These are phyloP conservation scores for Drosophila orena DNA, from an alignment of 1,140 invertebrate genomes.

Conservation along the genomic window DNA sequence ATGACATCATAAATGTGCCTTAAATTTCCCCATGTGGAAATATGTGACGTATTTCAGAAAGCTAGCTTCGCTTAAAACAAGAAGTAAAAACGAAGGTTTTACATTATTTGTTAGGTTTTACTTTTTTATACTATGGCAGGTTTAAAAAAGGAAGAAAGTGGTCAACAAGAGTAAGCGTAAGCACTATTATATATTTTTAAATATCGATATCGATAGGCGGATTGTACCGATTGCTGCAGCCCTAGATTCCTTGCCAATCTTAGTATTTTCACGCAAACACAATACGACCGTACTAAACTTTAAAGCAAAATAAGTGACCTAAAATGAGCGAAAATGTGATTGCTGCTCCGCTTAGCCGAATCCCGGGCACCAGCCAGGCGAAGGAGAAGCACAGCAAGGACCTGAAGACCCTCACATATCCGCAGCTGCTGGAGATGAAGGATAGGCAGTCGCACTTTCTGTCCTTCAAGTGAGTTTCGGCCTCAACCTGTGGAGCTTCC, in stretches of 20 bases:
- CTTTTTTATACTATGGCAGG: too few species aligned
- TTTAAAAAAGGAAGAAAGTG: too few species aligned
- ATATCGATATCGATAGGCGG: not conserved
- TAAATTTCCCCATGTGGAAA: too few species aligned
- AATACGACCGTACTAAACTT: slow-evolving; percentile 2
- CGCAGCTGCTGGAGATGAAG: slow-evolving; percentile 85
- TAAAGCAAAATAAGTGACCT: slow-evolving; percentile 11
- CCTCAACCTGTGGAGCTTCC: slow-evolving; percentile 4
- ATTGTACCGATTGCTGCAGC: not conserved
- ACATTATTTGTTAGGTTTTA: too few species aligned
- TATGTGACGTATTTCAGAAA: not conserved
- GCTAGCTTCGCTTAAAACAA: not conserved
- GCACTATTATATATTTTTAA: not conserved
- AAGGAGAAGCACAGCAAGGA: slow-evolving; percentile 72
- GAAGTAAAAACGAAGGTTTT: too few species aligned
- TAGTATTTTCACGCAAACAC: not conserved
- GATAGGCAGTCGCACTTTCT: slow-evolving; percentile 86
- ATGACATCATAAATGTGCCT: not conserved
- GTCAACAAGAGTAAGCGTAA: not conserved
- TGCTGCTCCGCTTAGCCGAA: slow-evolving; percentile 43
- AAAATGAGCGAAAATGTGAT: slow-evolving; percentile 39
- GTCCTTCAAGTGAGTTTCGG: slow-evolving; percentile 85
- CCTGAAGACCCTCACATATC: slow-evolving; percentile 83
- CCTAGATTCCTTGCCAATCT: not conserved
- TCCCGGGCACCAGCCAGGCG: slow-evolving; percentile 50